Conservation (phyloP, 1,140 invertebrate genomes). For the Trichonephila clavipes region DNA sequence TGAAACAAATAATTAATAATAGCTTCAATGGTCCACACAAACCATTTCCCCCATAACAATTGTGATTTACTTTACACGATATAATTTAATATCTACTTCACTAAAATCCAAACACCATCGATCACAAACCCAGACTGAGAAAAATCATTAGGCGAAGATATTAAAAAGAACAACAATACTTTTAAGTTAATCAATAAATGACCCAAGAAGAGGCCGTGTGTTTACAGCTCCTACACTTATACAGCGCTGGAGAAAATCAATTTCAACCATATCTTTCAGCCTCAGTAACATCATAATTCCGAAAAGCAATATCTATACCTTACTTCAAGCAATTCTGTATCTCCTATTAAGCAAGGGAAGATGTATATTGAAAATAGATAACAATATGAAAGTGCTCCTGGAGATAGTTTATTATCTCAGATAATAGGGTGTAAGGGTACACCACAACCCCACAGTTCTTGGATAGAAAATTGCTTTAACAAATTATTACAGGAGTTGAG, state of each 20-base stretch:
- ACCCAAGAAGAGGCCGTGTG: neutral
- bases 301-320: constrained; percentile 11
- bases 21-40: no score
- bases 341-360: constrained; percentile 11
- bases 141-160: neutral
- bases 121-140: neutral
- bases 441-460: neutral
- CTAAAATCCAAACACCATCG: neutral
- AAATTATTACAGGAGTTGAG: neutral
- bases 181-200: constrained; percentile 16
- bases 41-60: no score
- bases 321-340: neutral
- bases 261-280: constrained; percentile 16
- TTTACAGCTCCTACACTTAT: neutral
- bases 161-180: neutral
- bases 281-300: neutral
- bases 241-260: neutral
- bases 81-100: neutral
- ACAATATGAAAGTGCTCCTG: neutral
- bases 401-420: neutral
- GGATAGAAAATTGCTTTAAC: constrained; percentile 9
- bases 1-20: no score
- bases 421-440: neutral
- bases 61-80: no score
- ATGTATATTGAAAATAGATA: constrained; percentile 19